Conservation (phyloP, 2,888 invertebrate species). For the Girardia tigrina region DNA sequence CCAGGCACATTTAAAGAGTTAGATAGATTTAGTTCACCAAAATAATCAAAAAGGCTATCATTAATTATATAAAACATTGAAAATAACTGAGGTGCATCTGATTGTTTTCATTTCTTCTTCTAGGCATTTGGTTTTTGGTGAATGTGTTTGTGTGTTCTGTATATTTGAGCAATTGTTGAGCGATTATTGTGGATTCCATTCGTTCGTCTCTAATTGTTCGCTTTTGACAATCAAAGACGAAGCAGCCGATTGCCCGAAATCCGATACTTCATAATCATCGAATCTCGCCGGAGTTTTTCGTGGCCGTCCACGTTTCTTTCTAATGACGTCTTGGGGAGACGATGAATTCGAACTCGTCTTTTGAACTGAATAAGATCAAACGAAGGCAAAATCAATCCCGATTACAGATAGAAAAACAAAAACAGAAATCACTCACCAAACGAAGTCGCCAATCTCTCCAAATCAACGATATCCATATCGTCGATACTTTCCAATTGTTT, state of each 20-base stretch:
- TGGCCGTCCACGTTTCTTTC: neutral
- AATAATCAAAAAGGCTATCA: neutral
- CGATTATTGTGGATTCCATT: neutral
- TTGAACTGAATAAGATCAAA: neutral
- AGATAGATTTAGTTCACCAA: neutral
- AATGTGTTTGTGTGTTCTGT: too few relatives aligned
- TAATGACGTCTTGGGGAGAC: neutral
- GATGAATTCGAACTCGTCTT: too few relatives aligned
- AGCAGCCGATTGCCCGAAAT: neutral
- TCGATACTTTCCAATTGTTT: constrained; percentile 14
- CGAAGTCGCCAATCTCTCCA: neutral
- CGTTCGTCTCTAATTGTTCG: neutral
- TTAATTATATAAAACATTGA: too few relatives aligned
- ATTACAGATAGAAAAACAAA: neutral
- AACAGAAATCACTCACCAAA: neutral
- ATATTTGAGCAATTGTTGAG: too few relatives aligned
- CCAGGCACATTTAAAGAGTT: neutral
- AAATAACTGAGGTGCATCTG: constrained; percentile 19
- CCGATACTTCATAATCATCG: constrained; percentile 21
- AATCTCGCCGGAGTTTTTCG: neutral
- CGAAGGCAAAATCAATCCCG: too few relatives aligned
- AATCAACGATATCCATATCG: neutral
- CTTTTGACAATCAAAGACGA: neutral
- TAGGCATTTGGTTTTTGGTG: too few relatives aligned
- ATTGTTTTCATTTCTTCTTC: neutral